Evolutionary conservation across 2,888 invertebrate species (phyloP), one percentile per base, ranked within the genome.

Genomic region (Chymomyza amoena): DNA sequence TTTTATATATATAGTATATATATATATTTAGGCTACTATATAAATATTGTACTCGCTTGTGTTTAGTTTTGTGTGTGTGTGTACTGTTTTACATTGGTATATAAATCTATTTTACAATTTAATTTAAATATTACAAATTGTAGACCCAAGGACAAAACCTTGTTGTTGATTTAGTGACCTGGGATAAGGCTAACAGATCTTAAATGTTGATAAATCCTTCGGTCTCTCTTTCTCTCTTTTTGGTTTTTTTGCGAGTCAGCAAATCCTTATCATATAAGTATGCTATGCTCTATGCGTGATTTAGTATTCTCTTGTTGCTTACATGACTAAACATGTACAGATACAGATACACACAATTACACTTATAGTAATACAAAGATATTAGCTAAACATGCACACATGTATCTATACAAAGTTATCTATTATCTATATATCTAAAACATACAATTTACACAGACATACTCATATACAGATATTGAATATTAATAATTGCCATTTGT

Each of bases 401-500:
- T 32, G 32, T 32, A 67, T 52, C 64, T 56, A 65, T 66, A 69
- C 68, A 67, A 64, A 36, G 64, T 65, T 70, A 67, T 79, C 74
- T 72, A 70, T 61, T 61, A 45, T 67, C 73, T 75, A 76, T 75
- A 67, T n/a, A n/a, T n/a, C n/a, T n/a, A n/a, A n/a, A n/a, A n/a
- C n/a, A 20, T 61, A 36, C 36, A 18, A 32, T 51, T n/a, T 57
- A 66, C 32, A 66, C 13, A 52, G 52, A 72, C 73, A 50, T 57
- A 16, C 36, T 72, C 69, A 32, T 56, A 28, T 39, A 6, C n/a
- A 54, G n/a, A 73, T 84, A 82, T 82, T 80, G 77, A 79, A 78
- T 80, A 79, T 87, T 78, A 76, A 80, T 84, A 84, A 82, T 84
- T 84, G 87, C 84, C 81, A 72, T 83, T 81, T 77, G 80, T 74